phyloP scores from a whole-genome alignment of 2,888 invertebrate genomes.

The Sesia apiformis region DNA sequence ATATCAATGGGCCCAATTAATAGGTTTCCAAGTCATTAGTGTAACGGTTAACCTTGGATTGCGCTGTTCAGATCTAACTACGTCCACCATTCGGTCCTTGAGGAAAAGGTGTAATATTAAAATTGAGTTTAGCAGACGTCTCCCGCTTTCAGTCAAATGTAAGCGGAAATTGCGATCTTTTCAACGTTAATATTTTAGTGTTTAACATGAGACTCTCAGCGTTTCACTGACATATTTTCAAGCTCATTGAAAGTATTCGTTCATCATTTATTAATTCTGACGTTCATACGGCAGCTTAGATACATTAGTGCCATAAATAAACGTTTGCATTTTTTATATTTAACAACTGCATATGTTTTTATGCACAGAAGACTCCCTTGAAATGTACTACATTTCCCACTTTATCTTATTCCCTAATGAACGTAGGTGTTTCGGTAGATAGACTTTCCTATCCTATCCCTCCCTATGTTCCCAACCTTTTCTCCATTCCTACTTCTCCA shows the following conservation, averaged over 20 bases:
- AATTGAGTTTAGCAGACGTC: conserved; percentile 26
- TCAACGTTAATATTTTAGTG: neutral
- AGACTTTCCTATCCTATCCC: no score
- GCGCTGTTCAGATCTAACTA: conserved; percentile 8
- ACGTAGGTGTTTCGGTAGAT: no score
- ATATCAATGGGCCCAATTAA: no score
- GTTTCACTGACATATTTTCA: conserved; percentile 12
- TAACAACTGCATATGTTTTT: no score
- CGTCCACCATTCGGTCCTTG: conserved; percentile 8
- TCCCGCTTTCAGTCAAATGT: conserved; percentile 13
- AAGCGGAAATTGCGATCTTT: conserved; percentile 19
- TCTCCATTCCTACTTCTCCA: no score
- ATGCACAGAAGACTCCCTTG: no score
- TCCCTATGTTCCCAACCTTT: no score
- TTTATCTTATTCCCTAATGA: no score
- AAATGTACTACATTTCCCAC: no score
- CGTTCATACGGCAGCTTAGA: neutral
- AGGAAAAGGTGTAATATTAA: conserved; percentile 27
- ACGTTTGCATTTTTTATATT: no score
- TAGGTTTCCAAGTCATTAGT: no score
- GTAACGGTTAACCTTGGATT: neutral
- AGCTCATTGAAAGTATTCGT: conserved; percentile 10
- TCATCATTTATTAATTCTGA: conserved; percentile 12
- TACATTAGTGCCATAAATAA: neutral
- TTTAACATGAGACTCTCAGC: neutral